A percentile compares a stretch with the other conserved stretches of the same genome.
These are phyloP conservation scores for Pammene aurita DNA, from an alignment of 2,888 invertebrate genomes.

Conservation along the genomic window DNA sequence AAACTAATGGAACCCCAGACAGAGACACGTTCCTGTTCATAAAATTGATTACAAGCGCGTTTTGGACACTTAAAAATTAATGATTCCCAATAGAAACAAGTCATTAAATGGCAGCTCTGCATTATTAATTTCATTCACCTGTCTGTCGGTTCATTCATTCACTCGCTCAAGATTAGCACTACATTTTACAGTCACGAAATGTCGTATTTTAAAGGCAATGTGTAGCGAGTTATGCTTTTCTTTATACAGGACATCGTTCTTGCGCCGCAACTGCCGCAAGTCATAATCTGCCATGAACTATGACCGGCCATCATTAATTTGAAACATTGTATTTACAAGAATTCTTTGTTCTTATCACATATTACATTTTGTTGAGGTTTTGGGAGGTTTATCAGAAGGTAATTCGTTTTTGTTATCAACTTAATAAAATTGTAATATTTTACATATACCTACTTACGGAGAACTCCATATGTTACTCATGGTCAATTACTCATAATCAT, in stretches of 20 bases:
- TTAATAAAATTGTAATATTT: background rate
- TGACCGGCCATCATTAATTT: conserved; percentile 33
- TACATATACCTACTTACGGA: background rate
- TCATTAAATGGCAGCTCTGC: conserved; percentile 48
- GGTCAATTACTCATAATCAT: too few species aligned
- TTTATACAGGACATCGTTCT: background rate
- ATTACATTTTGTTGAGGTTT: conserved; percentile 6
- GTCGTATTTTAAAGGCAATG: background rate
- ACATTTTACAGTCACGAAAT: conserved; percentile 11
- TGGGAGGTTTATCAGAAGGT: background rate
- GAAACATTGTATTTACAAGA: conserved; percentile 27
- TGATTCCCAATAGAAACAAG: conserved; percentile 26
- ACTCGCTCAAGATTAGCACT: conserved; percentile 41
- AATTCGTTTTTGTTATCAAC: background rate
- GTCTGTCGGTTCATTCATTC: conserved; percentile 53
- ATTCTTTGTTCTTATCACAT: conserved; percentile 27
- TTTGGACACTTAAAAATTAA: conserved; percentile 19
- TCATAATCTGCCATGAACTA: conserved; percentile 35
- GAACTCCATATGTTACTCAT: too few species aligned
- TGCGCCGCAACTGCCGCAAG: conserved; percentile 19
- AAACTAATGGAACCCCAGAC: background rate
- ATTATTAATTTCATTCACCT: conserved; percentile 51
- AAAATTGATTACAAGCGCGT: conserved; percentile 21
- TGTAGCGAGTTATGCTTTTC: background rate
- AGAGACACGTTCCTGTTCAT: conserved; percentile 7